These are phyloP conservation scores for Uropetala carovei DNA, from an alignment of 2,888 invertebrate species.

Conservation along the genomic window DNA sequence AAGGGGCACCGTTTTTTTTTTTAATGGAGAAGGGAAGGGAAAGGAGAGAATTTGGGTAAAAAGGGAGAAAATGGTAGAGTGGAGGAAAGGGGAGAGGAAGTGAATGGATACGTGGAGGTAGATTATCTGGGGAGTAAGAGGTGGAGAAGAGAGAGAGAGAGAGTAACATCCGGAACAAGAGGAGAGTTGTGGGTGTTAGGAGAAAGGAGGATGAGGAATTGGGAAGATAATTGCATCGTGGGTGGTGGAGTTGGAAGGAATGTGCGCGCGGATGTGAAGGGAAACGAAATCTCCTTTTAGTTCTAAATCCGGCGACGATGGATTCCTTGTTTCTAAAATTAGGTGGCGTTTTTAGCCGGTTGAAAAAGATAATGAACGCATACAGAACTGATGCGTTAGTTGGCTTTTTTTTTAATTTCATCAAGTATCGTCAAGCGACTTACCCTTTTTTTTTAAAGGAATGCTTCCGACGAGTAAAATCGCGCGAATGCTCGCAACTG, in stretches of 20 bases:
- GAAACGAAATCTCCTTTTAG: too few relatives aligned
- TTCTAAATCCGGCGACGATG: too few relatives aligned
- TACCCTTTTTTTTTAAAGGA: too few relatives aligned
- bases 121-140: not conserved
- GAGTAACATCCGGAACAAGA: not conserved
- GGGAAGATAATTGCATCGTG: not conserved
- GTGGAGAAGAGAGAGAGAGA: not conserved
- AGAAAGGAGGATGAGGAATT: not conserved
- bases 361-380: too few relatives aligned
- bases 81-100: not conserved
- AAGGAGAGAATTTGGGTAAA: not conserved
- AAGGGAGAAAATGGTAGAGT: not conserved
- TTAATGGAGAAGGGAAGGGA: not conserved
- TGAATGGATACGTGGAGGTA: not conserved
- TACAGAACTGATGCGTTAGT: too few relatives aligned
- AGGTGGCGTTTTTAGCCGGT: too few relatives aligned
- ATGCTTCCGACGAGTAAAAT: too few relatives aligned
- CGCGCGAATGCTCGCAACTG: too few relatives aligned
- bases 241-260: not conserved
- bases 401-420: too few relatives aligned
- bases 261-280: too few relatives aligned
- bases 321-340: too few relatives aligned
- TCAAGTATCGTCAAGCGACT: too few relatives aligned
- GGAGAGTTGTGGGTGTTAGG: not conserved
- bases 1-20: not conserved